Evolutionary conservation across 2,797 vertebrate species (phyloP), one percentile per base, ranked within the genome.

Genomic region (Dallia pectoralis): DNA sequence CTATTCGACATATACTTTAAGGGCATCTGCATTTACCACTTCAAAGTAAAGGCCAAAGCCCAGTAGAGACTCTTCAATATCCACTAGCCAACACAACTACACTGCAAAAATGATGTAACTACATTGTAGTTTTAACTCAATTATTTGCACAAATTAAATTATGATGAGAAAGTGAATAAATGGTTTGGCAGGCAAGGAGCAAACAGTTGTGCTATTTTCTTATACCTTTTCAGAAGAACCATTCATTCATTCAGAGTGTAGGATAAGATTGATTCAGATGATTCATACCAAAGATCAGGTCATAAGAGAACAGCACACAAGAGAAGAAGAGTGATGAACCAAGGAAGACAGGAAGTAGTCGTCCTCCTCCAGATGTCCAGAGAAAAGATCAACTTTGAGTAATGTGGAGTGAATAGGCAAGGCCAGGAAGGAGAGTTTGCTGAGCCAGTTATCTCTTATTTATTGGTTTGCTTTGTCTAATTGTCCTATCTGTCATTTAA

Each of bases 221-320:
- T 92, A 87, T 86, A 90, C 79, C 86, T 83, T 90, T 8, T 62
- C 86, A 83, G 66, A 59, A 18, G 66, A 59, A 18, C 72, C 70
- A 83, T 67, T 70, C 74, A 79, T 79, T 62, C 51, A 56, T 25
- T 71, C 74, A 79, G 78, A 19, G 67, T 73, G 59, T 49, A 66
- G 49, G 12, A 36, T 59, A 72, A 73, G 80, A 51, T 49, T 30
- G 22, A 73, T 63, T 77, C 71, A 65, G 67, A 67, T 62, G 53
- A 62, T 56, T 56, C 33, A 3, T 53, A 25, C 4, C 3, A 49
- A 29, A 51, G 71, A 81, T 69, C 32, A 85, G 88, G 89, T 91
- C 91, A 91, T 88, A 93, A 94, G 92, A 95, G 87, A 90, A 92
- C 87, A 93, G 89, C 91, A 92, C 75, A 74, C 79, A 74, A 27